phyloP scores from a whole-genome alignment of 2,797 vertebrate species.

The Platalea minor region DNA sequence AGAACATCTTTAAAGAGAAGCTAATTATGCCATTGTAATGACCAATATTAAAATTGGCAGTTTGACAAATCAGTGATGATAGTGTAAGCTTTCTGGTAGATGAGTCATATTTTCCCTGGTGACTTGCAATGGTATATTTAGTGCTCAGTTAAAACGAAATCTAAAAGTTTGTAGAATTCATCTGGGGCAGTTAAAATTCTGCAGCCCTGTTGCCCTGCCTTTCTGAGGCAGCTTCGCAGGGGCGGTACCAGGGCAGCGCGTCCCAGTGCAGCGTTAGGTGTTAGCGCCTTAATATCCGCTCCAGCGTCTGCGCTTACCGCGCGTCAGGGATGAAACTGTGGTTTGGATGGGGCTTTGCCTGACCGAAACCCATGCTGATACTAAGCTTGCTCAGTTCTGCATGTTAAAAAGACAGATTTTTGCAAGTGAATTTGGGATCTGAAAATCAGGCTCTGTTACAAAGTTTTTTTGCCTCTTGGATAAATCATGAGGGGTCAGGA shows the following conservation, averaged over 20 bases:
- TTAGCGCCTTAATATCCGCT: accelerated
- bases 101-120: neutral
- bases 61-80: neutral
- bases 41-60: neutral
- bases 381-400: neutral
- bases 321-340: accelerated
- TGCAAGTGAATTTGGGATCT: neutral
- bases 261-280: accelerated
- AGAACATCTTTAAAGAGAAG: neutral
- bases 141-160: neutral
- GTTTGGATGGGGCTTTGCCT: neutral
- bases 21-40: neutral
- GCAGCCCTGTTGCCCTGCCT: neutral
- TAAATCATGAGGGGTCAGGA: neutral
- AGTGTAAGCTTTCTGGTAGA: neutral
- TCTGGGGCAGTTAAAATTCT: neutral
- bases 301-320: accelerated
- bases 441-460: neutral
- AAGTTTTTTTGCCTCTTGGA: neutral
- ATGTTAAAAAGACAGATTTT: neutral
- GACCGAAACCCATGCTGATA: accelerated
- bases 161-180: neutral
- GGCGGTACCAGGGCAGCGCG: accelerated
- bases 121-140: neutral
- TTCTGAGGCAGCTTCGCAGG: neutral